These are phyloP conservation scores for Lamellibrachia columna DNA, from an alignment of 2,888 invertebrate genomes.

Conservation along the genomic window DNA sequence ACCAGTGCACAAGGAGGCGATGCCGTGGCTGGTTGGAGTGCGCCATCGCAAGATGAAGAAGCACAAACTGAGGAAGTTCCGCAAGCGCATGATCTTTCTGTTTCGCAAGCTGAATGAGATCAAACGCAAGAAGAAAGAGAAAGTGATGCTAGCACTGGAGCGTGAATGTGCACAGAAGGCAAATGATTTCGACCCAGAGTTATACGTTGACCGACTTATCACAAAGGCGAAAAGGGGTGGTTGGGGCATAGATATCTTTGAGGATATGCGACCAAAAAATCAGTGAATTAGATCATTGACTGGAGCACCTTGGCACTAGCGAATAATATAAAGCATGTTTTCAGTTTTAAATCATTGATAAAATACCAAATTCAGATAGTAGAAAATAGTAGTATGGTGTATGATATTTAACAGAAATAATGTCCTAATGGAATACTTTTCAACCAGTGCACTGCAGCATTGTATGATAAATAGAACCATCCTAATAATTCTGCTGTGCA, in stretches of 20 bases:
- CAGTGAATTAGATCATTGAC: neutral
- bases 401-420: no score
- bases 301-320: neutral
- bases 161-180: conserved; percentile 26
- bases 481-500: neutral
- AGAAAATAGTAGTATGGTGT: neutral
- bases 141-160: conserved; percentile 33
- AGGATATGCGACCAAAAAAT: conserved; percentile 11
- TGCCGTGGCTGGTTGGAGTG: conserved; percentile 40
- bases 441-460: no score
- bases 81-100: conserved; percentile 40
- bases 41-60: conserved; percentile 44
- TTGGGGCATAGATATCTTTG: conserved; percentile 37
- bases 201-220: conserved; percentile 33
- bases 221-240: conserved; percentile 35
- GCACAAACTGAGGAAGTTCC: conserved; percentile 40
- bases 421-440: no score
- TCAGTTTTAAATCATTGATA: neutral
- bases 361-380: neutral
- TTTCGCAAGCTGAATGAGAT: conserved; percentile 33
- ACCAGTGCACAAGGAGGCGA: conserved; percentile 28
- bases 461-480: neutral
- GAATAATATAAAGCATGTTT: neutral
- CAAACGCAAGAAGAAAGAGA: conserved; percentile 39
- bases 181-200: conserved; percentile 36